Base-by-base conservation (phyloP, 2,888 invertebrate species). In the Sminthurides aquaticus region DNA sequence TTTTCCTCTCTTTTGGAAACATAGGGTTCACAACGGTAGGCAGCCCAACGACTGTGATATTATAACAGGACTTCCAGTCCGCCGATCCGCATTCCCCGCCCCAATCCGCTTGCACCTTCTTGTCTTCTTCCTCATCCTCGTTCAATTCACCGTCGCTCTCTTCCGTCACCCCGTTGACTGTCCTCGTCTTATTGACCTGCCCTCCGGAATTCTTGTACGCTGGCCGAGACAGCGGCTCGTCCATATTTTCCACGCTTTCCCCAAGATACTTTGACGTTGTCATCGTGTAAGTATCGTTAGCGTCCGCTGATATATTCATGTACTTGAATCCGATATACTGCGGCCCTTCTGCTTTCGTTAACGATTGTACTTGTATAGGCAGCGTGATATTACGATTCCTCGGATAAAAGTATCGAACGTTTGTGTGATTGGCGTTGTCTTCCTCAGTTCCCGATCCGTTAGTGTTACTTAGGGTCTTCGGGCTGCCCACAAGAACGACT, bases 11-110 rank as follows among this genome's bases (percentile, higher is more conserved):
- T 22, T 27, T 20, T 18, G 64, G 64, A 25, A 43, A 59, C 3
- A 20, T 24, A 8, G 49, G 58, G 20, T 59, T 11, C 2, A 55
- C 22, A 1, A 25, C 8, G 0, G 59, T 59, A 8, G 29, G 58
- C 5, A 8, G 3, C 18, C 64, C 64, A 22, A 64, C 49, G 1
- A 49, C 52, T 1, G 64, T 64, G 26, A 64, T 60, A 27, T 64
- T 64, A 25, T 64, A 58, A 26, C 64, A 64, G 3, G 28, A 27
- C 18, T 60, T 59, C 64, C 64, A 64, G 24, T 64, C n/a, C 22
- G 20, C 24, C n/a, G 59, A 28, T 3, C 34, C 54, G 49, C 64
- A 64, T 24, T 24, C 24, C 0, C 64, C 64, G 1, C 64, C 64
- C 64, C 64, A 64, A 26, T 64, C 64, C 18, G 2, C 8, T 24